Conservation (phyloP, 2,888 invertebrate genomes). For the Conops quadrifasciatus region DNA sequence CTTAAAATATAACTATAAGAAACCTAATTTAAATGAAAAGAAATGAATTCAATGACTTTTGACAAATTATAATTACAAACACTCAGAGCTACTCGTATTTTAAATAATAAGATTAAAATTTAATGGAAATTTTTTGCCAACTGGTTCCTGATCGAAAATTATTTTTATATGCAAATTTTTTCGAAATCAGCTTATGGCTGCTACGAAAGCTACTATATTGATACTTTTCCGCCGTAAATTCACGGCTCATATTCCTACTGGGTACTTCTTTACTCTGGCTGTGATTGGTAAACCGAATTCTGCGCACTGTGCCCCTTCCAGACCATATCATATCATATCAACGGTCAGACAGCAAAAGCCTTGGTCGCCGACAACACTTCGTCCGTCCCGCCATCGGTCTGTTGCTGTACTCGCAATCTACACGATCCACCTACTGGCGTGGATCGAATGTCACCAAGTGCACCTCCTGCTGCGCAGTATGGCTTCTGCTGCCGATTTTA, state of each 20-base stretch:
- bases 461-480: slow-evolving; percentile 30
- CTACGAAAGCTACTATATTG: neutral
- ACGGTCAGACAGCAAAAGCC: neutral
- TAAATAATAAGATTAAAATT: no score
- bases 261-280: slow-evolving; percentile 8
- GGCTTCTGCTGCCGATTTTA: slow-evolving; percentile 27
- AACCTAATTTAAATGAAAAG: no score
- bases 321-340: neutral
- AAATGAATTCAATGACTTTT: no score
- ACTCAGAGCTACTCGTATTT: no score
- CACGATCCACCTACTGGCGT: slow-evolving; percentile 4
- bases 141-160: no score
- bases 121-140: no score
- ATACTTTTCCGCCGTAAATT: neutral
- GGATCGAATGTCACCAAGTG: slow-evolving; percentile 29
- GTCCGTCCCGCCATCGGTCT: no score
- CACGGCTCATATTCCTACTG: neutral
- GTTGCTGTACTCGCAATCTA: neutral
- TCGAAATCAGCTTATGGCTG: neutral
- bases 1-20: no score
- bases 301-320: neutral
- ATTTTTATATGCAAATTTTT: no score
- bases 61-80: no score
- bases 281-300: slow-evolving; percentile 25
- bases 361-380: neutral